Percentiles rank a stretch among this genome's conserved stretches.
These are phyloP conservation scores for Clamator glandarius DNA, from an alignment of 2,797 vertebrate genomes.

Conservation along the genomic window DNA sequence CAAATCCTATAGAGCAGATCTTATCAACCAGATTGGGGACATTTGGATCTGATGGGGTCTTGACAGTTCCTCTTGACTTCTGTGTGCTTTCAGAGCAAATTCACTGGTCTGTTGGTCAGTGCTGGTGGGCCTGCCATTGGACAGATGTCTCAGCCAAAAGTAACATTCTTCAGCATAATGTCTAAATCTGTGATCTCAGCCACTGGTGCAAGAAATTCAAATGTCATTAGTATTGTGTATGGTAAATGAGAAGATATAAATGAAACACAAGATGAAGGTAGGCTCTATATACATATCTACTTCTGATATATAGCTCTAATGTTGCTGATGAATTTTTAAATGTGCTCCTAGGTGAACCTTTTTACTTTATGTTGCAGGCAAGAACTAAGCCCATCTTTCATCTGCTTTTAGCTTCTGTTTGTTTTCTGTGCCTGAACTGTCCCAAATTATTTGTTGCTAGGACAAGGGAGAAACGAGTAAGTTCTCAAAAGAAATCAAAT, in stretches of 20 bases:
- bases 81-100: neutral
- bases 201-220: neutral
- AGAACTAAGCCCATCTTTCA: neutral
- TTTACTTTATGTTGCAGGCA: neutral
- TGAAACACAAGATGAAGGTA: neutral
- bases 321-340: neutral
- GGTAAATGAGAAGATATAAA: conserved; percentile 5
- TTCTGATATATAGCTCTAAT: neutral
- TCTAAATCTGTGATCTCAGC: neutral
- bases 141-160: neutral
- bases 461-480: neutral
- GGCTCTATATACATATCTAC: neutral
- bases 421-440: neutral
- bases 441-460: neutral
- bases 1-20: neutral
- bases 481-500: neutral
- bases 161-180: neutral
- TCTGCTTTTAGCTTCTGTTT: neutral
- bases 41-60: neutral
- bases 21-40: neutral
- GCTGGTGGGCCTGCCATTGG: neutral
- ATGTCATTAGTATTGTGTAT: neutral
- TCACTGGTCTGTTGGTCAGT: neutral
- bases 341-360: neutral
- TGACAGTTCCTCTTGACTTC: neutral